A percentile compares a stretch with the other conserved stretches of the same genome.
Conservation (phyloP, 2,888 invertebrate genomes). For the Tetragonula carbonaria region DNA sequence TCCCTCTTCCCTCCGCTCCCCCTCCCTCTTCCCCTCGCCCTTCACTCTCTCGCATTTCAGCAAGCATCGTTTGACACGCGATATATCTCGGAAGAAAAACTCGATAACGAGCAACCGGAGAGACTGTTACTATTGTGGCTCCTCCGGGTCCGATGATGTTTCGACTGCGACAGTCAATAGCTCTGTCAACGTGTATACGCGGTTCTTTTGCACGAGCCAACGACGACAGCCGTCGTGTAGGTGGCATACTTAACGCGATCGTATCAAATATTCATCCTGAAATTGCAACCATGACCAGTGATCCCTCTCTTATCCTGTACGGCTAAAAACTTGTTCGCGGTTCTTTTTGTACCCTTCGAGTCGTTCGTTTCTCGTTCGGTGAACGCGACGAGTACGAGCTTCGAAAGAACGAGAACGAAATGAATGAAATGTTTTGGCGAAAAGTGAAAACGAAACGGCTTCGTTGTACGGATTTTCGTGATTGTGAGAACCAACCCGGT, state of each 20-base stretch:
- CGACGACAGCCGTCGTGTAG: slow-evolving; percentile 25
- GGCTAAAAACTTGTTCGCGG: slow-evolving; percentile 6
- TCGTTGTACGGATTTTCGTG: slow-evolving; percentile 52
- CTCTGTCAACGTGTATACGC: slow-evolving; percentile 29
- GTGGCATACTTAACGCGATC: slow-evolving; percentile 23
- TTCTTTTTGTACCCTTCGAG: slow-evolving; percentile 20
- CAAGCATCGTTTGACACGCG: background rate
- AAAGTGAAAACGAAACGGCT: slow-evolving; percentile 18
- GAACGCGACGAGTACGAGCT: background rate
- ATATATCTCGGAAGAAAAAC: background rate
- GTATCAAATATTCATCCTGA: slow-evolving; percentile 26
- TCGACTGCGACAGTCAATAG: background rate
- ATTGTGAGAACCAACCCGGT: background rate
- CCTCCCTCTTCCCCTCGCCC: too few relatives aligned
- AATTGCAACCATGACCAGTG: background rate
- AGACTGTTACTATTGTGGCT: background rate
- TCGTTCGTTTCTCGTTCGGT: slow-evolving; percentile 3
- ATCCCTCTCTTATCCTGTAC: slow-evolving; percentile 10
- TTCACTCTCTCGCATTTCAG: background rate
- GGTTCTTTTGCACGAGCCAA: slow-evolving; percentile 18
- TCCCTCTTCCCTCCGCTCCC: background rate
- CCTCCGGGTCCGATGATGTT: background rate
- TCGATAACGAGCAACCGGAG: background rate
- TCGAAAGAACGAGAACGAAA: background rate
- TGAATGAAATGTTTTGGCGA: background rate